A percentile compares a stretch with the other conserved stretches of the same genome.
Conservation (phyloP, 2,113 vertebrate species). For the Hucho hucho region DNA sequence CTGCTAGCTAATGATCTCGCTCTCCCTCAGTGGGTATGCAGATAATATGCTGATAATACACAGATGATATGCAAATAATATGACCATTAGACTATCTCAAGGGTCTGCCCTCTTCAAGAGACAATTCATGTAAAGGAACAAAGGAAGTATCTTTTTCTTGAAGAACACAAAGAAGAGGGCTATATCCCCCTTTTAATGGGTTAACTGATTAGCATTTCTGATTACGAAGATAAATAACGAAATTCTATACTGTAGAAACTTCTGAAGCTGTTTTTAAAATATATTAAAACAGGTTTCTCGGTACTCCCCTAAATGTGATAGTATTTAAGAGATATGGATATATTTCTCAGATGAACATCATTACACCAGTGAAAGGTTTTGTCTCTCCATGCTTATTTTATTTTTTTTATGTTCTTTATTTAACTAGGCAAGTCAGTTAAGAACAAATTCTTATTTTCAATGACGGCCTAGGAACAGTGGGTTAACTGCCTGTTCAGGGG, state of each 20-base stretch:
- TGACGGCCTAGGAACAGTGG: too few species aligned
- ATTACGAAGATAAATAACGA: not conserved
- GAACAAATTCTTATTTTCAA: too few species aligned
- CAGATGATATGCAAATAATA: constrained; percentile 27
- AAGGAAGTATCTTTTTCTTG: not conserved
- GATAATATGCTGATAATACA: constrained; percentile 7
- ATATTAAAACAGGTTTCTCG: not conserved
- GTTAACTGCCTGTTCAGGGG: too few species aligned
- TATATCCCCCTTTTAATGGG: not conserved
- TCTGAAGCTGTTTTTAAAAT: not conserved
- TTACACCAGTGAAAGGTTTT: too few species aligned
- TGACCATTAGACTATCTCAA: constrained; percentile 34
- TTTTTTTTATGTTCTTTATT: too few species aligned
- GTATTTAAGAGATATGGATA: not conserved
- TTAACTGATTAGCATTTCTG: constrained; percentile 5
- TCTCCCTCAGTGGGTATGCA: constrained; percentile 24
- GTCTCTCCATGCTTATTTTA: too few species aligned
- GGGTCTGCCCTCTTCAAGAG: not conserved
- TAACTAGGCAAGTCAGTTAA: too few species aligned
- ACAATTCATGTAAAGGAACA: not conserved
- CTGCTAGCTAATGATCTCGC: constrained; percentile 35
- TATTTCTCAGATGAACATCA: too few species aligned
- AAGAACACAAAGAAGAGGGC: not conserved
- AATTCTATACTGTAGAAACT: too few species aligned
- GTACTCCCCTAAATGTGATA: not conserved